A percentile compares a stretch with the other conserved stretches of the same genome.
phyloP scores from a whole-genome alignment of 2,113 vertebrate genomes.

The Urocynchramus pylzowi region DNA sequence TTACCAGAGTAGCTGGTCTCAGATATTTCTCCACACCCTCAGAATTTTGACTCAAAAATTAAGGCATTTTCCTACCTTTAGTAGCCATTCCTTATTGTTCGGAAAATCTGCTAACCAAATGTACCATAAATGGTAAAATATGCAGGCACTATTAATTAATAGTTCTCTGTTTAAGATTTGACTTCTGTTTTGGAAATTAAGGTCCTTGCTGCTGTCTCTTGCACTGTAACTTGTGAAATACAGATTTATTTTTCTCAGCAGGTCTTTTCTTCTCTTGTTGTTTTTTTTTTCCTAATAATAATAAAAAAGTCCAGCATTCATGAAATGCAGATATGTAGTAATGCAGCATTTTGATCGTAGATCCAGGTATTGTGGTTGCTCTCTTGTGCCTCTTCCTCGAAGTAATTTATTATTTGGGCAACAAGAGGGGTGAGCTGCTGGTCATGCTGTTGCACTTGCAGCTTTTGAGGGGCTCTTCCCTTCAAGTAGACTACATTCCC shows the following conservation, averaged over 20 bases:
- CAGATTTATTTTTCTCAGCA: not conserved
- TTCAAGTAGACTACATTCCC: not conserved
- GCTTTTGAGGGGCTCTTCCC: not conserved
- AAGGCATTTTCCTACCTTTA: not conserved
- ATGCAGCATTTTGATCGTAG: not conserved
- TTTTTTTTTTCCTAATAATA: not conserved
- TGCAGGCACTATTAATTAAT: not conserved
- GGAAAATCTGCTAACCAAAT: not conserved
- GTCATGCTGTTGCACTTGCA: not conserved
- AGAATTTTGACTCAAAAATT: not conserved
- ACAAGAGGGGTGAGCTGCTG: not conserved
- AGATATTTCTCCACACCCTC: not conserved
- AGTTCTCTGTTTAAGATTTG: not conserved
- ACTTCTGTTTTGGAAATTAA: not conserved
- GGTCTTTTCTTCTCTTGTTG: not conserved
- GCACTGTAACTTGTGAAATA: not conserved
- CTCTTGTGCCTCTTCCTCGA: not conserved
- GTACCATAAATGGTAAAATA: not conserved
- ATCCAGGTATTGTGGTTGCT: not conserved
- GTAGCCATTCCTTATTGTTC: not conserved
- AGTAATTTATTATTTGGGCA: slow-evolving; percentile 19
- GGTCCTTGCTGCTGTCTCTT: not conserved
- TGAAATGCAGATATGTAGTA: not conserved
- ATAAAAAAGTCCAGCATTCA: not conserved
- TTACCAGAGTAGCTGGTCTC: not conserved